These are phyloP conservation scores for Danio tinwini DNA, from an alignment of 2,797 vertebrate genomes.

Conservation along the genomic window DNA sequence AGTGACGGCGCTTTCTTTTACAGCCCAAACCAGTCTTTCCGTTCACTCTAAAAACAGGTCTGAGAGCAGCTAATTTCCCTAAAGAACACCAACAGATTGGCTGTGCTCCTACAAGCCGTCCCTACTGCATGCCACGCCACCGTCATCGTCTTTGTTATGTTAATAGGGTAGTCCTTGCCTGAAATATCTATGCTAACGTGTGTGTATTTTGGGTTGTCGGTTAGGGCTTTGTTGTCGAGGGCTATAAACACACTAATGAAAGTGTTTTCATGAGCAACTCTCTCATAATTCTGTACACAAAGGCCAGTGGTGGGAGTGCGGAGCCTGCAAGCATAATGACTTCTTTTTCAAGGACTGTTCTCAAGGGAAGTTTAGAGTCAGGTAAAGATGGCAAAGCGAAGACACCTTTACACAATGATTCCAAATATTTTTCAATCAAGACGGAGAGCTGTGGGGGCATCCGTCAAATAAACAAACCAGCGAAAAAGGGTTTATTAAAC, in stretches of 20 bases:
- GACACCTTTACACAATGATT: constrained; percentile 23
- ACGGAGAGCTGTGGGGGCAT: background rate
- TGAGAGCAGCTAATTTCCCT: constrained; percentile 60
- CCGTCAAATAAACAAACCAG: constrained; percentile 20
- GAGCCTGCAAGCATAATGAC: constrained; percentile 56
- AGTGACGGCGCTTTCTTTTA: constrained; percentile 41
- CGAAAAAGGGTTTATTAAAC: constrained; percentile 31
- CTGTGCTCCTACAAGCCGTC: constrained; percentile 53
- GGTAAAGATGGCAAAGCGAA: constrained; percentile 34
- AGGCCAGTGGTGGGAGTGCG: constrained; percentile 36
- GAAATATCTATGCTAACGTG: constrained; percentile 56
- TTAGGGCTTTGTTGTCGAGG: constrained; percentile 50
- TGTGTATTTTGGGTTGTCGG: constrained; percentile 51
- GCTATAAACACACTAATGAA: constrained; percentile 61
- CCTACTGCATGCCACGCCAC: constrained; percentile 54
- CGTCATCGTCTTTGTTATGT: constrained; percentile 60
- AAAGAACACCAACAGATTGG: constrained; percentile 51
- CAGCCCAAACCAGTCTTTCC: constrained; percentile 28
- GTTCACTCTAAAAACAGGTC: constrained; percentile 50
- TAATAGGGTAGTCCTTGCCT: constrained; percentile 55
- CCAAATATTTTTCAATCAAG: constrained; percentile 28
- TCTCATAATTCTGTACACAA: constrained; percentile 47
- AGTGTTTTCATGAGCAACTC: constrained; percentile 51
- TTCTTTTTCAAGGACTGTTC: constrained; percentile 46
- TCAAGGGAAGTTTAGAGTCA: constrained; percentile 37